Percentiles rank a stretch among this genome's conserved stretches.
Evolutionary conservation across 2,888 invertebrate genomes (phyloP).

Genomic region (Meteorus cinctellus): DNA sequence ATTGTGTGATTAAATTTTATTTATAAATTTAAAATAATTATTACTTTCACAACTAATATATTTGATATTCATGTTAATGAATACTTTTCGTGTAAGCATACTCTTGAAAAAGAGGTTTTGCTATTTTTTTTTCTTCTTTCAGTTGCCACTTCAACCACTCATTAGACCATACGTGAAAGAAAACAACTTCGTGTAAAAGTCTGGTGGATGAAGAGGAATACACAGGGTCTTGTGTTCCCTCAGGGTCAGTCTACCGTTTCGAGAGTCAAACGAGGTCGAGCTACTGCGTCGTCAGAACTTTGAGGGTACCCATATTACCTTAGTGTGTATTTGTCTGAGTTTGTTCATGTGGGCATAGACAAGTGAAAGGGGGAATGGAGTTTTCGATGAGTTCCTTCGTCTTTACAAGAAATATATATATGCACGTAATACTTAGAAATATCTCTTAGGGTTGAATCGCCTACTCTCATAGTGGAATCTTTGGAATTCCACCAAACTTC

Average conservation of each 20-base stretch:
- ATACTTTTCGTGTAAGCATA: not conserved
- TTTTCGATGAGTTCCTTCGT: no score
- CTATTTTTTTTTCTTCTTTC: not conserved
- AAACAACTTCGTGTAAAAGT: constrained; percentile 2
- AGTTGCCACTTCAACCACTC: not conserved
- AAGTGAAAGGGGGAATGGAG: no score
- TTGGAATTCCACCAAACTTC: not conserved
- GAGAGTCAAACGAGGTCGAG: constrained; percentile 32
- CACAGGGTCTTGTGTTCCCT: constrained; percentile 11
- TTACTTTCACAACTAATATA: not conserved
- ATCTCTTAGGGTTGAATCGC: not conserved
- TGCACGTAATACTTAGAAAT: not conserved
- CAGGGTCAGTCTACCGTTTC: constrained; percentile 26
- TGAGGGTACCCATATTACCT: not conserved
- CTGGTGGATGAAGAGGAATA: constrained; percentile 6
- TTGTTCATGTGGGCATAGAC: no score
- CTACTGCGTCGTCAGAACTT: constrained; percentile 24
- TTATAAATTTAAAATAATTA: not conserved
- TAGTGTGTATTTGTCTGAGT: not conserved
- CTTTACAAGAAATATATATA: not conserved
- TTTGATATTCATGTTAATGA: not conserved
- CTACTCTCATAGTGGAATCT: not conserved
- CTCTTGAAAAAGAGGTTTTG: not conserved
- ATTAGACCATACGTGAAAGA: constrained; percentile 3
- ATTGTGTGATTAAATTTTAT: not conserved